phyloP scores from a whole-genome alignment of 1,140 invertebrate genomes.

The Lithobius niger region DNA sequence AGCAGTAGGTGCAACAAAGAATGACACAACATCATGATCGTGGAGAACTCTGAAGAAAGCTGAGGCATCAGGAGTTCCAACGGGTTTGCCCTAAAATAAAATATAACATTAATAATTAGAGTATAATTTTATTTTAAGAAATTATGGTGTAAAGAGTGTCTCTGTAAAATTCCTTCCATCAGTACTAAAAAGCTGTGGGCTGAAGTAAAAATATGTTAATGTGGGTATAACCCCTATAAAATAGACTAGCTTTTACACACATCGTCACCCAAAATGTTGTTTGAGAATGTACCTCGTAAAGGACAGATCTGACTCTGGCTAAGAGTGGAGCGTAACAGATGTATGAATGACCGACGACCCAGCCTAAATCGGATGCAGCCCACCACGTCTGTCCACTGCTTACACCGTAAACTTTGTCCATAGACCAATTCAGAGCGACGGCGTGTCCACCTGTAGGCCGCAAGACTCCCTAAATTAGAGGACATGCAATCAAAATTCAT shows the following conservation, averaged over 20 bases:
- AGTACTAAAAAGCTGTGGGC: no score
- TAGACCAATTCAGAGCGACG: constrained; percentile 66
- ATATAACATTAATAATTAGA: background rate
- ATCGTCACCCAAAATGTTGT: no score
- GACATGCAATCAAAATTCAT: no score
- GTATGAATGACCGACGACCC: constrained; percentile 89
- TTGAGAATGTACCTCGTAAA: constrained; percentile 54
- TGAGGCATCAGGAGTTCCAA: constrained; percentile 76
- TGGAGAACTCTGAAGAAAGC: constrained; percentile 83
- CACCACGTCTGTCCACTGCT: constrained; percentile 69
- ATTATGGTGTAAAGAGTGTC: no score
- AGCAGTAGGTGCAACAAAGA: constrained; percentile 83
- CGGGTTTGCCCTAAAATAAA: constrained; percentile 58
- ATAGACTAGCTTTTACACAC: no score
- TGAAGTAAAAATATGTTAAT: no score
- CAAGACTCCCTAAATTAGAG: constrained; percentile 59
- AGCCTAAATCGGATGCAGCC: constrained; percentile 71
- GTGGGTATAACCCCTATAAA: no score
- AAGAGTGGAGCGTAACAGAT: constrained; percentile 81
- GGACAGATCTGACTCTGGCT: constrained; percentile 63
- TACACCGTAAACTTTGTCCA: constrained; percentile 69
- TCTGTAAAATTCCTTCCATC: no score
- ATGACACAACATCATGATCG: constrained; percentile 64
- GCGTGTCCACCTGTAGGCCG: constrained; percentile 75
- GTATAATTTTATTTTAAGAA: no score